Evolutionary conservation across 2,888 invertebrate species (phyloP), one percentile per base, ranked within the genome.

Genomic region (Lasioglossum villosulum): DNA sequence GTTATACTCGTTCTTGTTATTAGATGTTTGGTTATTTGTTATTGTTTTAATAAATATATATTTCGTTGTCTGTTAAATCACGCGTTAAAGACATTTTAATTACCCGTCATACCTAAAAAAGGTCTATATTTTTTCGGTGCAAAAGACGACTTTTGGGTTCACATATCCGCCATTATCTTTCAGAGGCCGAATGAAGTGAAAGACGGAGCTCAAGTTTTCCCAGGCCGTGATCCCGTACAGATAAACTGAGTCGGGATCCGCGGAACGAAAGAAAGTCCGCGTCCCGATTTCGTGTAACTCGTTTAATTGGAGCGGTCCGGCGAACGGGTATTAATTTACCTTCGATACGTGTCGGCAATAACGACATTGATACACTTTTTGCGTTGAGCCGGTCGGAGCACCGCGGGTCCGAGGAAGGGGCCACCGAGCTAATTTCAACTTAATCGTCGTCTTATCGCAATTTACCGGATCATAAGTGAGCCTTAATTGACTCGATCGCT

Each of bases 381-480:
- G 80, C 78, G 75, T 56, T 6, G 63, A 30, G 63, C 63, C 63
- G 63, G 30, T 30, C 63, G 63, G 63, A 78, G 37, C 68, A 48
- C 23, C 23, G 68, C 23, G 37, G 68, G 12, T 12, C 37, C 68
- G 68, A 10, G 83, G 70, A 48, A 71, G 76, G 82, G 73, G 45
- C 56, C 52, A 56, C 73, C 52, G 77, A 83, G 81, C 90, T 90
- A 90, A 90, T 89, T 90, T 89, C 90, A 73, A 86, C 84, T 90
- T 90, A 90, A 90, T 90, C 90, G 90, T 80, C 83, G 86, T 89
- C 90, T 90, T 90, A 90, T 90, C 90, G 88, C 89, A 90, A 90
- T 90, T 89, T 88, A 89, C 83, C 83, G 37, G 83, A 89, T 81
- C 84, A 83, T 88, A 90, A 90, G 89, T 87, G 89, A 84, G 79